Base-by-base conservation (phyloP, 2,797 vertebrate species). In the Sebastes nivosus region DNA sequence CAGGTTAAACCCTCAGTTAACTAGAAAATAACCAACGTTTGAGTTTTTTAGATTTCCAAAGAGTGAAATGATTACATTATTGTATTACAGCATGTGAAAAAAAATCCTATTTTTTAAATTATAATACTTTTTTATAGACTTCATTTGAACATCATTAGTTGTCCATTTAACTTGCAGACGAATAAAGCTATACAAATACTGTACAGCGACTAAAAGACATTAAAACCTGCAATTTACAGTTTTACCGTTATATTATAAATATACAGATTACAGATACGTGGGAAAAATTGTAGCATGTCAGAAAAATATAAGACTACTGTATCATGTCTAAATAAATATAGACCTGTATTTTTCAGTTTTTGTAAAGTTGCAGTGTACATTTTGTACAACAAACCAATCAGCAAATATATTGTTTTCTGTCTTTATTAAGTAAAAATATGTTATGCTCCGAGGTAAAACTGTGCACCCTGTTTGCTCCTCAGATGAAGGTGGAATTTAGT, bases 401-500 rank as follows among this genome's bases (percentile, higher is more conserved):
- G 50, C 84, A 63, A 80, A 52, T 77, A 42, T 42, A 42, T 42
- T 42, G 38, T 16, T 42, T 42, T 42, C 20, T 67, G 30, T 72
- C 42, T 46, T 46, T 18, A 18, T 46, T 46, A 46, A 46, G 42
- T 18, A 29, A 71, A 78, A 81, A 42, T 36, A 18, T 36, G 22
- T 52, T 27, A 8, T 24, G 16, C 58, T 34, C 2, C 5, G 60
- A 75, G 75, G 69, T 59, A 59, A 88, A 84, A 65, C 70, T n/a
- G 36, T 67, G 59, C 70, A 27, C 36, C 46, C 46, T 75, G 78
- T 83, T 66, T 76, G 72, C 67, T 60, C 63, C 68, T 55, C 70
- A 34, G 84, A 77, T 52, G 87, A 75, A 72, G 76, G 84, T 82
- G 83, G 91, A 92, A 89, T 92, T 82, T 60, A 63, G 88, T 85